Conservation (phyloP, 2,888 invertebrate genomes). For the Eristalis pertinax region DNA sequence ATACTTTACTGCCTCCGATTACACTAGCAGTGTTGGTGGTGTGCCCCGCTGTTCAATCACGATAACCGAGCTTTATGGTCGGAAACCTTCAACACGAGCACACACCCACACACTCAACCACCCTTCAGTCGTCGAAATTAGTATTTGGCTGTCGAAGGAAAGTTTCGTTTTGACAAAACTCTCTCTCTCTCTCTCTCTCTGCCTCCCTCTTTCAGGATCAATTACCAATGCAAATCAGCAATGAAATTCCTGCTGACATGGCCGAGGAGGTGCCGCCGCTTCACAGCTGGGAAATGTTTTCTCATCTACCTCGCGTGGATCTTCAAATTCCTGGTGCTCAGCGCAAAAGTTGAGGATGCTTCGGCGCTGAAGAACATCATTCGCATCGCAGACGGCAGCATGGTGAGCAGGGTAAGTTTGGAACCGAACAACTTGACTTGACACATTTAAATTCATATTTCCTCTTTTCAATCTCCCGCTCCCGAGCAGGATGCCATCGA, state of each 20-base stretch:
- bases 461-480: neutral
- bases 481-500: constrained; percentile 84
- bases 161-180: neutral
- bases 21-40: neutral
- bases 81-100: neutral
- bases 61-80: constrained; percentile 13
- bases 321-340: constrained; percentile 61
- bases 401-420: constrained; percentile 77
- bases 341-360: constrained; percentile 69
- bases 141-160: neutral
- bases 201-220: constrained; percentile 71
- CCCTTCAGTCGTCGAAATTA: neutral
- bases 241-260: constrained; percentile 80
- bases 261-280: constrained; percentile 75
- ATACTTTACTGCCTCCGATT: constrained; percentile 22
- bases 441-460: constrained; percentile 11
- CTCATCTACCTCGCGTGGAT: constrained; percentile 67
- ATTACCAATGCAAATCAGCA: constrained; percentile 79
- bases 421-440: neutral
- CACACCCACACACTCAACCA: neutral
- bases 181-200: neutral
- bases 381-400: constrained; percentile 79
- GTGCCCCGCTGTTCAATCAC: constrained; percentile 12
- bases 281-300: constrained; percentile 56
- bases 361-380: constrained; percentile 76